Percentiles rank a stretch among this genome's conserved stretches.
Evolutionary conservation across 2,888 invertebrate genomes (phyloP).

Genomic region (Hypolimnas misippus): DNA sequence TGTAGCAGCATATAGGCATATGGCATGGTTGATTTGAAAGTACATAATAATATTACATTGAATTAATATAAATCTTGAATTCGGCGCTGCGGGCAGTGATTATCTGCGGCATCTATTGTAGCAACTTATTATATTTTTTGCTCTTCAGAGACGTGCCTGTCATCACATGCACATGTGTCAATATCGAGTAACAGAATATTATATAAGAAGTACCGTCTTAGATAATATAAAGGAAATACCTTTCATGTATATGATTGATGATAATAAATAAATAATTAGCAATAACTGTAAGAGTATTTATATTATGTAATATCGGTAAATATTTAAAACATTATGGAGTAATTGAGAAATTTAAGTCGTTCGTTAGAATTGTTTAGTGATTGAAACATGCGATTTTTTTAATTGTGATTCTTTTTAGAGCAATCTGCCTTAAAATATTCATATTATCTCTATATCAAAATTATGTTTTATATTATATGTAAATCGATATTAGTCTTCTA

Average conservation of each 20-base stretch:
- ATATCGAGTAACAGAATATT: slow-evolving; percentile 14
- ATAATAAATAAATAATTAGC: background rate
- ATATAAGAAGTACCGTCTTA: slow-evolving; percentile 13
- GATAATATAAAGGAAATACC: background rate
- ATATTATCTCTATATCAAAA: no score
- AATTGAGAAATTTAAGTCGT: background rate
- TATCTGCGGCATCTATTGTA: background rate
- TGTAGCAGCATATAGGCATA: no score
- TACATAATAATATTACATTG: no score
- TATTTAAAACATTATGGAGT: background rate
- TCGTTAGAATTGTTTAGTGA: background rate
- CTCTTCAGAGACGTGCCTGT: background rate
- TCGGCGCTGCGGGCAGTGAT: background rate
- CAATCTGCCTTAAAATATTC: no score
- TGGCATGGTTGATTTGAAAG: no score
- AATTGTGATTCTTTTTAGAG: no score
- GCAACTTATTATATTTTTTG: background rate
- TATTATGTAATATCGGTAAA: background rate
- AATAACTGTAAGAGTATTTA: background rate
- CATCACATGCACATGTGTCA: slow-evolving; percentile 5
- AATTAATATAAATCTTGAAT: background rate
- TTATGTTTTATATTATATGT: no score
- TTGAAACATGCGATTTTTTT: no score
- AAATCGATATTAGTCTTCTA: no score
- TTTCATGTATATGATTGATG: background rate